Conservation (phyloP, 1,140 invertebrate species). For the Eriocheir sinensis region DNA sequence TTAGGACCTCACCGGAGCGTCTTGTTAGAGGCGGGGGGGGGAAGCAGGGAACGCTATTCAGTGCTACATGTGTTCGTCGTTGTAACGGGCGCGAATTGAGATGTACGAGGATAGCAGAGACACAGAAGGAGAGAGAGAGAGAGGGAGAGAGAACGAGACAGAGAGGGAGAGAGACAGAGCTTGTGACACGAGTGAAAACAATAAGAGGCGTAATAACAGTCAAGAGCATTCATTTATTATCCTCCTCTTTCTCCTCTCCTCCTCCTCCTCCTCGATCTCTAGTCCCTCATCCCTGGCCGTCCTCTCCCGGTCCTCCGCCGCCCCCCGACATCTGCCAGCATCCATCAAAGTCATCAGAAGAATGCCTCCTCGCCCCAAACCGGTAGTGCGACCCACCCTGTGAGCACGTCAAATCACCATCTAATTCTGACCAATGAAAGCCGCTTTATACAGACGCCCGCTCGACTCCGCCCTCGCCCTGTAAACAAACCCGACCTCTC, state of each 20-base stretch:
- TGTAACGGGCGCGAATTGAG: neutral
- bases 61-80: neutral
- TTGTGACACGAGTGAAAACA: conserved; percentile 24
- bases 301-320: neutral
- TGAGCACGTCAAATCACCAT: conserved; percentile 14
- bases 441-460: conserved; percentile 7
- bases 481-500: conserved; percentile 1
- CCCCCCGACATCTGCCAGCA: neutral
- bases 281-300: too few species aligned
- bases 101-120: neutral
- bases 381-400: neutral
- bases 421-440: conserved; percentile 16
- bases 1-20: neutral
- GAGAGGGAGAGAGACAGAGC: conserved; percentile 7
- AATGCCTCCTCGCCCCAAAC: conserved; percentile 1
- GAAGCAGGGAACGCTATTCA: neutral
- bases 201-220: conserved; percentile 25
- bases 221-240: conserved; percentile 17
- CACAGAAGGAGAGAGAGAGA: too few species aligned
- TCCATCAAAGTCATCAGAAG: conserved; percentile 15
- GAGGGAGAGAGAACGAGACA: neutral
- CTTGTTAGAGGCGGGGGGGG: neutral
- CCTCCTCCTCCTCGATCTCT: neutral
- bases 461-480: neutral
- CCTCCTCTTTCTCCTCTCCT: neutral